Evolutionary conservation across 2,888 invertebrate species (phyloP).

Genomic region (Noctua janthina): DNA sequence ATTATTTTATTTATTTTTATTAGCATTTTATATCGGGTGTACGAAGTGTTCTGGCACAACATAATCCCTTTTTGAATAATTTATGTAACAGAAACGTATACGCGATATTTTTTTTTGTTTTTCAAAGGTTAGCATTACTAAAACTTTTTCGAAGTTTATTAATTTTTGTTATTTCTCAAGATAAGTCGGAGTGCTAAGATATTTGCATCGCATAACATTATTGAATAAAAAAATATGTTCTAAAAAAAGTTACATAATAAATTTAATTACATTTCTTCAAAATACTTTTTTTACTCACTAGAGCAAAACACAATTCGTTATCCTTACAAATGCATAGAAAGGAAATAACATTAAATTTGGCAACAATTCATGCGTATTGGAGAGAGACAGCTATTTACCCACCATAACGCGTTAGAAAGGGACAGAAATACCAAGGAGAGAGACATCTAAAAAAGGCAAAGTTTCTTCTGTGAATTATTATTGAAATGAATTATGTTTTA

Average conservation of each 20-base stretch:
- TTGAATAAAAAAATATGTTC: background rate
- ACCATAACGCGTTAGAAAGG: conserved; percentile 59
- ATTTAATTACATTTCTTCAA: background rate
- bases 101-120: background rate
- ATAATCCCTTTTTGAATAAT: conserved; percentile 50
- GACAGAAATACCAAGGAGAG: conserved; percentile 63
- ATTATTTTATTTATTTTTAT: conserved; percentile 55
- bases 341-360: conserved; percentile 83
- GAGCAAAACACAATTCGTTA: conserved; percentile 67
- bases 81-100: conserved; percentile 20
- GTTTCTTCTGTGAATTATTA: conserved; percentile 82
- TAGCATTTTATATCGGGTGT: conserved; percentile 43
- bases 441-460: conserved; percentile 75
- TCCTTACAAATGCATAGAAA: conserved; percentile 77
- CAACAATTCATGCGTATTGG: conserved; percentile 74
- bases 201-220: too few relatives aligned
- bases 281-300: conserved; percentile 25
- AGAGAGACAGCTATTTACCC: conserved; percentile 73
- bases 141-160: background rate
- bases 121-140: background rate
- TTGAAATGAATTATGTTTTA: conserved; percentile 84
- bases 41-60: conserved; percentile 20
- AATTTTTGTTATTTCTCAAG: background rate
- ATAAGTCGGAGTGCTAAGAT: background rate
- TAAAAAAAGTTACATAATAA: background rate